phyloP scores from a whole-genome alignment of 2,113 vertebrate genomes.

The Mustela nigripes region DNA sequence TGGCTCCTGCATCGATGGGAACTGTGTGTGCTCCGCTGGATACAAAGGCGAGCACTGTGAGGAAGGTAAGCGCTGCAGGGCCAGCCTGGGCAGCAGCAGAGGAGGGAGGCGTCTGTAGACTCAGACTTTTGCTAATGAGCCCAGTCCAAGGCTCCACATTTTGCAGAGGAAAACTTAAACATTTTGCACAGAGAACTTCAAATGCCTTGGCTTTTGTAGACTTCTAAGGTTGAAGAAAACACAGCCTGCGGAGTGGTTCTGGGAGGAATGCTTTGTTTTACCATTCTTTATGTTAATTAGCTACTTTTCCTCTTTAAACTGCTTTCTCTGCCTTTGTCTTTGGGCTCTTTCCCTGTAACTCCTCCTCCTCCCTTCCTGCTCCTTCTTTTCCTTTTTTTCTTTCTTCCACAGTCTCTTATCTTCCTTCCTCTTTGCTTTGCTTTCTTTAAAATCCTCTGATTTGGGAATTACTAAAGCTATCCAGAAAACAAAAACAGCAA shows the following conservation, averaged over 20 bases:
- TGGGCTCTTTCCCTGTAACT: neutral
- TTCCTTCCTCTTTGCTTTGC: neutral
- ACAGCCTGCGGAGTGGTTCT: neutral
- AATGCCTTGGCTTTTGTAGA: neutral
- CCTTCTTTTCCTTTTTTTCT: neutral
- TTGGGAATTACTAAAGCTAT: conserved; percentile 23
- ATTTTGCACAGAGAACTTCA: neutral
- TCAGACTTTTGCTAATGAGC: neutral
- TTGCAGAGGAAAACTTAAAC: neutral
- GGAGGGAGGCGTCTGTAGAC: rapidly evolving
- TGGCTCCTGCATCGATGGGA: conserved; percentile 96
- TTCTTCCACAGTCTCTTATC: neutral
- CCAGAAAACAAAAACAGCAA: neutral
- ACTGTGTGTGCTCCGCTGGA: conserved; percentile 95
- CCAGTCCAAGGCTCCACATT: neutral
- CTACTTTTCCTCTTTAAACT: neutral
- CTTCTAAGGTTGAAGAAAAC: conserved; percentile 1
- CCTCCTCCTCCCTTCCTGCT: neutral
- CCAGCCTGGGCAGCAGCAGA: neutral
- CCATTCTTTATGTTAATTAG: neutral
- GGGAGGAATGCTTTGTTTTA: neutral
- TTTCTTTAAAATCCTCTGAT: neutral
- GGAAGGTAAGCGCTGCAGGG: conserved; percentile 91
- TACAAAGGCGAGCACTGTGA: conserved; percentile 97
- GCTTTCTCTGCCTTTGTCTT: neutral